Conservation (phyloP, 2,113 vertebrate species). For the Actenoides hombroni region DNA sequence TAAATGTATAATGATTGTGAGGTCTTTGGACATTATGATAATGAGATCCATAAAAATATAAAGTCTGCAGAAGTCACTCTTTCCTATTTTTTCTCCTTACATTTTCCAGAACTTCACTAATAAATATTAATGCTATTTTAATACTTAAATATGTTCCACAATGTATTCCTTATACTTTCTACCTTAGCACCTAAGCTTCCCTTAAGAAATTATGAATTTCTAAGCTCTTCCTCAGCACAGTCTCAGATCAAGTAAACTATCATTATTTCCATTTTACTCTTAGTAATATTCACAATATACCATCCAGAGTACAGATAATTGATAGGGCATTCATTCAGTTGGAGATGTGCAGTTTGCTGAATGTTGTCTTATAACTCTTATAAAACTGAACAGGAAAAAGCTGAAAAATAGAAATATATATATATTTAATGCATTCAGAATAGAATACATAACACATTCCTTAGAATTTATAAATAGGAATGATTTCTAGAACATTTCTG, state of each 20-base stretch:
- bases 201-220: background rate
- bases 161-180: background rate
- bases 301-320: background rate
- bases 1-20: constrained; percentile 28
- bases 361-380: background rate
- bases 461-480: background rate
- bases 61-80: background rate
- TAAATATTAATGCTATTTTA: constrained; percentile 63
- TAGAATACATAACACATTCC: background rate
- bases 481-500: background rate
- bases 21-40: background rate
- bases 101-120: constrained; percentile 9
- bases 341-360: background rate
- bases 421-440: background rate
- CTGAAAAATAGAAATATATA: background rate
- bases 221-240: background rate
- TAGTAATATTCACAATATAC: background rate
- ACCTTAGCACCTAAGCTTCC: background rate
- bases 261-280: background rate
- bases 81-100: constrained; percentile 9
- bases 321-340: background rate
- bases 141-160: constrained; percentile 36
- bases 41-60: constrained; percentile 26
- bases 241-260: background rate
- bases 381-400: background rate